Evolutionary conservation across 1,140 invertebrate species (phyloP).

Genomic region (Scaptomyza montana): DNA sequence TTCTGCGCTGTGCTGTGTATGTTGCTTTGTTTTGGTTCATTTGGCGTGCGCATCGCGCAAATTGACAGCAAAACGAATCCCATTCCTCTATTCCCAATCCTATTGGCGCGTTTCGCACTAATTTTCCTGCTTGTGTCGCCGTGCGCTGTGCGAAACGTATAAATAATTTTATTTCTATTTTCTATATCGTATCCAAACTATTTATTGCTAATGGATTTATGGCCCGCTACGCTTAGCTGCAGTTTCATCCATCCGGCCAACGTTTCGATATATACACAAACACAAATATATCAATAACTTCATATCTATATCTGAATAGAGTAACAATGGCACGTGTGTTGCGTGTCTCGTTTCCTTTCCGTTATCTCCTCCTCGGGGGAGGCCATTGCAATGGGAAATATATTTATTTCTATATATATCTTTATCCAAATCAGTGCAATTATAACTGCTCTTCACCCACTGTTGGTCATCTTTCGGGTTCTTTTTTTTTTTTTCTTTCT

Average conservation of each 20-base stretch:
- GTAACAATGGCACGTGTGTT: constrained; percentile 61
- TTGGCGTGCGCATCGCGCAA: constrained; percentile 79
- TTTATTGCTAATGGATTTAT: constrained; percentile 82
- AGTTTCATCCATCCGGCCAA: constrained; percentile 20
- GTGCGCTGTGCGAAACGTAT: constrained; percentile 75
- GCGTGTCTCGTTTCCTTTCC: constrained; percentile 51
- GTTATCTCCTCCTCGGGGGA: constrained; percentile 36
- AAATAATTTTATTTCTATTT: constrained; percentile 75
- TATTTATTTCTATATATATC: constrained; percentile 1
- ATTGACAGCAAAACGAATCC: constrained; percentile 45
- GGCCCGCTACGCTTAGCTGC: constrained; percentile 28
- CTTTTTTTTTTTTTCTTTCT: background rate
- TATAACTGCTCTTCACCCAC: background rate
- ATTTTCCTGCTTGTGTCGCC: constrained; percentile 72
- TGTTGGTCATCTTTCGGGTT: constrained; percentile 17
- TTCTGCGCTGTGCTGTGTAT: constrained; percentile 2
- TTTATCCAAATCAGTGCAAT: constrained; percentile 1
- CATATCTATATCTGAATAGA: constrained; percentile 36
- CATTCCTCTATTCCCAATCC: constrained; percentile 21
- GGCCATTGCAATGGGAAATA: constrained; percentile 59
- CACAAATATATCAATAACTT: constrained; percentile 61
- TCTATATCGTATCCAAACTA: constrained; percentile 70
- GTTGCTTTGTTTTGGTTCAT: constrained; percentile 71
- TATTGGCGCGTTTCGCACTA: constrained; percentile 64
- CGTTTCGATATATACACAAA: constrained; percentile 29